Evolutionary conservation across 2,888 invertebrate genomes (phyloP), one percentile per base, ranked within the genome.

Genomic region (Epistrophella euchroma): DNA sequence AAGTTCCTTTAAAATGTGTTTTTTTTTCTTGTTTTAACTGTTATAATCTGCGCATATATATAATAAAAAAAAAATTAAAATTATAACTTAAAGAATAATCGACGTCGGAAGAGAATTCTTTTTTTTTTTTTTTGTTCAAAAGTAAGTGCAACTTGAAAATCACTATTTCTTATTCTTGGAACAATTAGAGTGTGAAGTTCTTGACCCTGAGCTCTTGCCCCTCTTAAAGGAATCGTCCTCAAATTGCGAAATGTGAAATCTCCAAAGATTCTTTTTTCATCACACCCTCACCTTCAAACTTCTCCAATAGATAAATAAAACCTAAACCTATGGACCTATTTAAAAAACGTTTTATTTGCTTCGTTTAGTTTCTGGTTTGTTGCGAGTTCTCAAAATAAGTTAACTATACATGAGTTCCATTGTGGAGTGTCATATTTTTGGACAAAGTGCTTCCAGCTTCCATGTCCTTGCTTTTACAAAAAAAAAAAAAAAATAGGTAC

Each of bases 61-160:
- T 25, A 32, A 11, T 32, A 32, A 0, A 17, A 56, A 32, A 52
- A 52, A 52, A 52, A 52, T 15, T 52, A 11, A 32, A 56, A 35
- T 32, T 56, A 17, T 35, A 32, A 56, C 32, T 32, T 55, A 10
- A 56, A 5, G n/a, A n/a, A 56, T 35, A 56, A 35, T 17, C 11
- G 6, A 56, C 56, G 32, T 17, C 56, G 32, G 32, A 56, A 56
- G 56, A 56, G 17, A 35, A 17, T 2, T 32, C 0, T n/a, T 32
- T 32, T 28, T 4, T 55, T 28, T 25, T n/a, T 32, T 56, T 55
- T 56, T n/a, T 35, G 17, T 32, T 56, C 11, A 32, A 56, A 56
- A 56, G 56, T 56, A 56, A 56, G 56, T 56, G 56, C 17, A 56
- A 32, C 11, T 56, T 56, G 11, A 32, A 56, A 35, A 56, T 56